These are phyloP conservation scores for Scalopus aquaticus DNA, from an alignment of 2,113 vertebrate species.

Conservation along the genomic window DNA sequence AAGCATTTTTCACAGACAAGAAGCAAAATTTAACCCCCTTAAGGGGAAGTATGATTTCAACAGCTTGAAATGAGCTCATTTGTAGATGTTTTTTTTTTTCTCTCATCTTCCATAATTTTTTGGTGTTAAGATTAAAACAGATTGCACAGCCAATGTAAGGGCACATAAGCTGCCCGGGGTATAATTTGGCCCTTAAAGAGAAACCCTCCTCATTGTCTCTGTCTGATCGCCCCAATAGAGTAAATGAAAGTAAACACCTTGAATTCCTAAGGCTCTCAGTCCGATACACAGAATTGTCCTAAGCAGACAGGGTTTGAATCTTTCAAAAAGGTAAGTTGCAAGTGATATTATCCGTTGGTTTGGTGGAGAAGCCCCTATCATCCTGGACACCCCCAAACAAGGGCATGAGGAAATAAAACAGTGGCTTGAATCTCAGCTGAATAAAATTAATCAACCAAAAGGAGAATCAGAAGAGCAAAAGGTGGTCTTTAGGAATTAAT, in stretches of 20 bases:
- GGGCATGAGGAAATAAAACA: not conserved
- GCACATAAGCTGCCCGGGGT: not conserved
- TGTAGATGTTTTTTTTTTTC: slow-evolving; percentile 71
- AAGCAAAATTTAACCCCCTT: slow-evolving; percentile 86
- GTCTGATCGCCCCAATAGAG: not conserved
- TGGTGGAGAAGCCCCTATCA: not conserved
- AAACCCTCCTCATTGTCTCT: slow-evolving; percentile 48
- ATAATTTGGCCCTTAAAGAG: slow-evolving; percentile 61
- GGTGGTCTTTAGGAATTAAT: not conserved
- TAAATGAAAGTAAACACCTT: slow-evolving; percentile 8
- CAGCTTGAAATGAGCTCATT: slow-evolving; percentile 83
- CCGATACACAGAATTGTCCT: not conserved
- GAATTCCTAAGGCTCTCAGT: not conserved
- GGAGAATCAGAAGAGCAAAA: not conserved
- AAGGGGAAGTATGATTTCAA: slow-evolving; percentile 83
- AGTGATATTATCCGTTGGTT: not conserved
- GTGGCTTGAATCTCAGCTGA: not conserved
- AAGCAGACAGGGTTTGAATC: not conserved
- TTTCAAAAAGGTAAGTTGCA: slow-evolving; percentile 78
- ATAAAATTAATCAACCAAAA: not conserved
- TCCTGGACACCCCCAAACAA: not conserved
- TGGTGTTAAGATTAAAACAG: slow-evolving; percentile 79
- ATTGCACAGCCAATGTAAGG: slow-evolving; percentile 55
- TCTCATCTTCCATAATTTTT: slow-evolving; percentile 73
- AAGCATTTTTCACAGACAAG: slow-evolving; percentile 92